A percentile compares a stretch with the other conserved stretches of the same genome.
Evolutionary conservation across 2,888 invertebrate species (phyloP).

Genomic region (Lithosia quadra): DNA sequence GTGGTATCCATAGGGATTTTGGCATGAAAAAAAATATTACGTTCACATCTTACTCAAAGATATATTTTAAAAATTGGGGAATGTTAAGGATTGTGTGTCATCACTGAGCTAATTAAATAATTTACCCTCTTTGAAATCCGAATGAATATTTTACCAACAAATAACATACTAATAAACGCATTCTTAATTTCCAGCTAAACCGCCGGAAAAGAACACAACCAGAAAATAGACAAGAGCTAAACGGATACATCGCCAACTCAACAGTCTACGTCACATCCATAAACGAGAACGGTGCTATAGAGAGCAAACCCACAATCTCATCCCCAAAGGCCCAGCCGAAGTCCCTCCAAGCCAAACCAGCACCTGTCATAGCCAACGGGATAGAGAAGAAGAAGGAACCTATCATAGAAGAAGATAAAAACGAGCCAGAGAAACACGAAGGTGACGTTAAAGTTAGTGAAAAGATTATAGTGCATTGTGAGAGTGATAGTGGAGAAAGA

Average conservation of each 20-base stretch:
- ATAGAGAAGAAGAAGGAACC: constrained; percentile 63
- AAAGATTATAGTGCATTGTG: constrained; percentile 68
- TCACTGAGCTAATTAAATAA: background rate
- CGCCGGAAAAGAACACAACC: constrained; percentile 86
- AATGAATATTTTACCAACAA: background rate
- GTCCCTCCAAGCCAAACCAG: constrained; percentile 80
- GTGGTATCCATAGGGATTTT: no score
- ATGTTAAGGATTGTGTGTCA: no score
- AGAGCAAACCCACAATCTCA: constrained; percentile 80
- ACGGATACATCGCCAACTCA: constrained; percentile 93
- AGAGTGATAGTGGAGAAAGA: constrained; percentile 70
- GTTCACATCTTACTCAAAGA: no score
- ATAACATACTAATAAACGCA: background rate
- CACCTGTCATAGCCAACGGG: constrained; percentile 81
- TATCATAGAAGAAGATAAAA: constrained; percentile 65
- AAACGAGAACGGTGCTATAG: constrained; percentile 83
- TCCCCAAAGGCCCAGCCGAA: constrained; percentile 82
- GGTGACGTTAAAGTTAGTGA: constrained; percentile 79
- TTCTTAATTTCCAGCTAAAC: constrained; percentile 86
- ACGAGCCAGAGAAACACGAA: constrained; percentile 77
- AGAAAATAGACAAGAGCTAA: constrained; percentile 88
- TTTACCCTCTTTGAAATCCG: background rate
- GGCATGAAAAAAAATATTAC: no score
- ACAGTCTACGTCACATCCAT: constrained; percentile 95
- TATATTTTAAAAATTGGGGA: no score